phyloP scores from a whole-genome alignment of 2,113 vertebrate species.

The Festucalex cinctus region DNA sequence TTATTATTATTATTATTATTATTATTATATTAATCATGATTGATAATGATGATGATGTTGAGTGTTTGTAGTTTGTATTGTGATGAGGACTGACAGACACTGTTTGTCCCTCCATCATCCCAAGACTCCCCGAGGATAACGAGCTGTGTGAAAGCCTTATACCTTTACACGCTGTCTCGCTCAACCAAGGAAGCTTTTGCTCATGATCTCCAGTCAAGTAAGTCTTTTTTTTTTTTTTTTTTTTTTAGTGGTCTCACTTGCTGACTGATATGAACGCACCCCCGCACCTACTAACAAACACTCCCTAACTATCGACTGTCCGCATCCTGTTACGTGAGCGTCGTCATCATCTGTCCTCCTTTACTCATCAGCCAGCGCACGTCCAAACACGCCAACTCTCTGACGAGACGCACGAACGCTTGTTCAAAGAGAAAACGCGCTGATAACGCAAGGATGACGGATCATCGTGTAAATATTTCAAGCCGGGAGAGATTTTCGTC shows the following conservation, averaged over 20 bases:
- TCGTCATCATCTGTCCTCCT: not conserved
- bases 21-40: too few relatives aligned
- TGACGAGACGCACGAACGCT: not conserved
- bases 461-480: constrained; percentile 41
- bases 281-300: not conserved
- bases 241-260: too few relatives aligned
- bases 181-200: constrained; percentile 68
- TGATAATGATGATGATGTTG: not conserved
- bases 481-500: too few relatives aligned
- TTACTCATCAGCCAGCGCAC: not conserved
- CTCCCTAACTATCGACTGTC: too few relatives aligned
- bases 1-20: too few relatives aligned
- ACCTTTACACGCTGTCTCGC: constrained; percentile 81
- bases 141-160: constrained; percentile 95
- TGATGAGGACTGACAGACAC: constrained; percentile 38
- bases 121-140: constrained; percentile 83
- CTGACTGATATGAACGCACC: not conserved
- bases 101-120: not conserved
- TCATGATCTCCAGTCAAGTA: constrained; percentile 60
- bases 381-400: not conserved
- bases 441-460: not conserved
- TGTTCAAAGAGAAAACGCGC: not conserved
- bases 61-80: constrained; percentile 8
- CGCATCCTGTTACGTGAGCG: not conserved
- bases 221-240: not conserved